These are phyloP conservation scores for Drosophila testacea DNA, from an alignment of 2,888 invertebrate genomes.

Conservation along the genomic window DNA sequence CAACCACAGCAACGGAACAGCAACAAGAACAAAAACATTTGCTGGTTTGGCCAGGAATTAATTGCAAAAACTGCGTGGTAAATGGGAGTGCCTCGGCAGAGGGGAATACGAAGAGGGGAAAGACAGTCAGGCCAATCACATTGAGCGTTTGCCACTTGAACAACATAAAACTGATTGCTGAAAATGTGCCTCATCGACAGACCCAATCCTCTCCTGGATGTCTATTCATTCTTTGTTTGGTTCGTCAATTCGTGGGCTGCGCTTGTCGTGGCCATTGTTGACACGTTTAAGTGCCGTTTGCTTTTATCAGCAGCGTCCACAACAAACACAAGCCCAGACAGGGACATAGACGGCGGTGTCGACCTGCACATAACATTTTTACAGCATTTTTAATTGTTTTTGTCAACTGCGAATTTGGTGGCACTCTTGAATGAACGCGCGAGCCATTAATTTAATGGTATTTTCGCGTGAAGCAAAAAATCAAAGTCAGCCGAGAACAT, in stretches of 20 bases:
- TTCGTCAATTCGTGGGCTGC: slow-evolving; percentile 69
- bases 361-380: slow-evolving; percentile 75
- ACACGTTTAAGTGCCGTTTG: slow-evolving; percentile 80
- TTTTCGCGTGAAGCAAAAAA: slow-evolving; percentile 70
- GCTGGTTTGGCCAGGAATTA: slow-evolving; percentile 76
- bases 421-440: slow-evolving; percentile 35
- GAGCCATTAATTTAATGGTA: slow-evolving; percentile 76
- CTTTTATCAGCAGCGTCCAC: slow-evolving; percentile 70
- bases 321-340: slow-evolving; percentile 39
- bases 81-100: slow-evolving; percentile 23
- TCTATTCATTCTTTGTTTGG: slow-evolving; percentile 59
- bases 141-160: slow-evolving; percentile 73
- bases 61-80: slow-evolving; percentile 77
- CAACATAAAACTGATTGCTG: slow-evolving; percentile 79
- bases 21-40: slow-evolving; percentile 35
- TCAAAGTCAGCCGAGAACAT: slow-evolving; percentile 55
- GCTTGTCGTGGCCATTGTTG: slow-evolving; percentile 76
- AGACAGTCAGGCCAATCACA: slow-evolving; percentile 64
- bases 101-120: not conserved
- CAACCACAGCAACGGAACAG: slow-evolving; percentile 57
- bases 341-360: slow-evolving; percentile 8
- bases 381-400: slow-evolving; percentile 78
- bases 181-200: slow-evolving; percentile 69
- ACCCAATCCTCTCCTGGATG: slow-evolving; percentile 15
- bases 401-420: slow-evolving; percentile 65